Conservation (phyloP, 1,140 invertebrate genomes). For the Metaphire vulgaris region DNA sequence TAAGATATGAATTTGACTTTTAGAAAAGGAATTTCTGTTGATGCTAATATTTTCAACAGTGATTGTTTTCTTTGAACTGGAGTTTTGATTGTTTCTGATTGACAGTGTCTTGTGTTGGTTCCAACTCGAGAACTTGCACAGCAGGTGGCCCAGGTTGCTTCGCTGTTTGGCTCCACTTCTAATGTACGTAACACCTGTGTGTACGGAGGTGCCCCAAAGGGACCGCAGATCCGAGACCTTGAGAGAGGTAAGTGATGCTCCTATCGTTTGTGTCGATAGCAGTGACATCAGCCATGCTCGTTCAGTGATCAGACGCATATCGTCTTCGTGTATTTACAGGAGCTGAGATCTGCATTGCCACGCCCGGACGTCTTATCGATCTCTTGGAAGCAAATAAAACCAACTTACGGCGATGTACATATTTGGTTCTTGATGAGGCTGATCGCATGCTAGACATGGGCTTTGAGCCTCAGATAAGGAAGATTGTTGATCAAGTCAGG, state of each 20-base stretch:
- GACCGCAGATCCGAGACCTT: conserved; percentile 73
- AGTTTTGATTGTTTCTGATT: neutral
- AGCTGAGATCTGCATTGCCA: conserved; percentile 59
- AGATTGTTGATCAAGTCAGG: conserved; percentile 90
- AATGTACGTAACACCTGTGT: conserved; percentile 83
- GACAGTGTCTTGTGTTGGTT: conserved; percentile 65
- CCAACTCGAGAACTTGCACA: conserved; percentile 92
- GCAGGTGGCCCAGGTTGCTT: conserved; percentile 88
- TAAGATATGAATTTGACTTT: no score
- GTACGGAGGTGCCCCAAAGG: conserved; percentile 92
- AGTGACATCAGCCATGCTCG: neutral
- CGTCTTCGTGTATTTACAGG: conserved; percentile 32
- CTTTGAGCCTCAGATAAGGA: conserved; percentile 95
- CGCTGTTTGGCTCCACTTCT: conserved; percentile 76
- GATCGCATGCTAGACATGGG: conserved; percentile 99
- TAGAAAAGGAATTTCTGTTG: no score
- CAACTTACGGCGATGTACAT: conserved; percentile 82
- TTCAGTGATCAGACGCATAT: neutral
- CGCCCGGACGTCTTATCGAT: conserved; percentile 90
- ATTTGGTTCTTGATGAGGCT: conserved; percentile 93
- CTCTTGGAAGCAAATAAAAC: conserved; percentile 84
- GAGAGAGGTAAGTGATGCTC: conserved; percentile 61
- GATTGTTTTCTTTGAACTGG: no score
- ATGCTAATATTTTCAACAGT: no score
- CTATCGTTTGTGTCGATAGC: neutral